Evolutionary conservation across 2,797 vertebrate species (phyloP).

Genomic region (Champsocephalus esox): DNA sequence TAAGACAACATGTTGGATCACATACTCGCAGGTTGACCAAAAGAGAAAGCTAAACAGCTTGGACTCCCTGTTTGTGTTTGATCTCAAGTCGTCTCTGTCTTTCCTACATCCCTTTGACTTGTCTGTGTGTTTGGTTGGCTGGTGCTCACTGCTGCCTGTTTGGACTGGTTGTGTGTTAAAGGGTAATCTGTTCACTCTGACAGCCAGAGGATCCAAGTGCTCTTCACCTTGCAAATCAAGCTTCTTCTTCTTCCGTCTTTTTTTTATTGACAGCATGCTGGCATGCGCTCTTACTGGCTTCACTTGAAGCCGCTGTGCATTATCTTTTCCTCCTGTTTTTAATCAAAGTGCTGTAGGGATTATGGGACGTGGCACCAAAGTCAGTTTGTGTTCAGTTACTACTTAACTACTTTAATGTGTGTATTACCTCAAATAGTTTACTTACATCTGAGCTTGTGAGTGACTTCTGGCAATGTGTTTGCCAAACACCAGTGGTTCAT

Average conservation of each 20-base stretch:
- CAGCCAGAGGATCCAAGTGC: conserved; percentile 53
- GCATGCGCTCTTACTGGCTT: conserved; percentile 68
- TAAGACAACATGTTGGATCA: background rate
- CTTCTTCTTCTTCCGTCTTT: conserved; percentile 9
- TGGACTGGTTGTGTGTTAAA: conserved; percentile 20
- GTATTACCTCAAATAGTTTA: conserved; percentile 13
- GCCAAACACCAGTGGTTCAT: background rate
- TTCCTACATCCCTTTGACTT: background rate
- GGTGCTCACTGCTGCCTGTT: conserved; percentile 2
- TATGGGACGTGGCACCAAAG: background rate
- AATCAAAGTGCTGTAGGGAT: conserved; percentile 55
- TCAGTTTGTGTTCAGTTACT: conserved; percentile 14
- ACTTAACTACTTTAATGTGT: conserved; percentile 7
- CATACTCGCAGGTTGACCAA: background rate
- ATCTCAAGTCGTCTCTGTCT: background rate
- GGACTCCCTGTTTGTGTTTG: background rate
- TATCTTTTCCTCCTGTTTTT: conserved; percentile 40
- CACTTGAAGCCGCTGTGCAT: conserved; percentile 57
- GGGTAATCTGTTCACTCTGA: conserved; percentile 21
- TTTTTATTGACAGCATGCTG: conserved; percentile 66
- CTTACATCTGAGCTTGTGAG: background rate
- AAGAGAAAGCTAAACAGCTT: background rate
- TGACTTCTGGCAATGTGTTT: background rate
- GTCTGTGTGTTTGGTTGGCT: conserved; percentile 37
- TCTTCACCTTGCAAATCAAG: conserved; percentile 52